These are phyloP conservation scores for Chroicocephalus ridibundus DNA, from an alignment of 2,113 vertebrate genomes.

Conservation along the genomic window DNA sequence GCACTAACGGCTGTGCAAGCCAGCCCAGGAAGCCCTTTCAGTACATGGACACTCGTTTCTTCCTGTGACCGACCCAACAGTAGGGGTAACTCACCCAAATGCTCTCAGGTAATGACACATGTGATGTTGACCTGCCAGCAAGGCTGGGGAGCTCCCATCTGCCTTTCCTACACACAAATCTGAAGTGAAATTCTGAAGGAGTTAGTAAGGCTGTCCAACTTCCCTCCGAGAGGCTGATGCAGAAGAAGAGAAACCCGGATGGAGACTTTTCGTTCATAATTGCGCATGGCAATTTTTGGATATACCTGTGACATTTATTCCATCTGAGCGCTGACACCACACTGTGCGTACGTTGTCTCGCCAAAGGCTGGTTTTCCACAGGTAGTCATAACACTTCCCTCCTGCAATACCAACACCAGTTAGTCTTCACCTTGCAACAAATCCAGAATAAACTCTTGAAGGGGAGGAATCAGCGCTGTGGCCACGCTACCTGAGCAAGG, in stretches of 20 bases:
- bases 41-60: neutral
- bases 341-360: slow-evolving; percentile 86
- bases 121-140: neutral
- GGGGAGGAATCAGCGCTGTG: neutral
- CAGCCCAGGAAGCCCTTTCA: neutral
- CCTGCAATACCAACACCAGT: slow-evolving; percentile 71
- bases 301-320: slow-evolving; percentile 93
- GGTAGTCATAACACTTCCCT: slow-evolving; percentile 90
- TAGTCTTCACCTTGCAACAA: neutral
- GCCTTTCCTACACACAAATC: neutral
- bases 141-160: neutral
- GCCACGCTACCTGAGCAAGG: slow-evolving; percentile 85
- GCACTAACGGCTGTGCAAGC: neutral
- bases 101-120: neutral
- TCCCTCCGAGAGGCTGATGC: neutral
- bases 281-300: rapidly evolving
- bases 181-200: neutral
- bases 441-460: neutral
- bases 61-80: neutral
- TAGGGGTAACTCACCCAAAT: neutral
- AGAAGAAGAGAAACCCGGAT: neutral
- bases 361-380: slow-evolving; percentile 91
- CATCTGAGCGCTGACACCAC: slow-evolving; percentile 97
- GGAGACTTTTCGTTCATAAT: neutral
- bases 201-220: neutral